Evolutionary conservation across 2,888 invertebrate species (phyloP).

Genomic region (Sympetrum striolatum): DNA sequence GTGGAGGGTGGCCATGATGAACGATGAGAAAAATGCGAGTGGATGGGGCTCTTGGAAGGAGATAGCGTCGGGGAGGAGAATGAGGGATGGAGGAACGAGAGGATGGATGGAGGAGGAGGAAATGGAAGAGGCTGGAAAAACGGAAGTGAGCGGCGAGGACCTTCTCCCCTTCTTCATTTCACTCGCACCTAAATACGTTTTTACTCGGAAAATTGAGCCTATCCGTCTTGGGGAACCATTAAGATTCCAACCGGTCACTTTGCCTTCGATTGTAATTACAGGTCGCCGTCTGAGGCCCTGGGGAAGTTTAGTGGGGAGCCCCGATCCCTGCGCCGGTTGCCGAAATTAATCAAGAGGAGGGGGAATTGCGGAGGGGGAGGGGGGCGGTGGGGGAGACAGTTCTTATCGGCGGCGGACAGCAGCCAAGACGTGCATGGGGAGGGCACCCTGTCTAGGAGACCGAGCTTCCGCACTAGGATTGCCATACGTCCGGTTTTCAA

Average conservation of each 20-base stretch:
- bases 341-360: slow-evolving; percentile 23
- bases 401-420: slow-evolving; percentile 35
- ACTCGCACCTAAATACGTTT: slow-evolving; percentile 29
- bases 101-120: not conserved
- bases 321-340: slow-evolving; percentile 29
- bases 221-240: slow-evolving; percentile 34
- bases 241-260: slow-evolving; percentile 43
- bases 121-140: not conserved
- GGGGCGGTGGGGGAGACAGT: slow-evolving; percentile 14
- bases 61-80: not conserved
- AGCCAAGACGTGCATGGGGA: not conserved
- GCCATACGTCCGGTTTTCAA: too few species aligned
- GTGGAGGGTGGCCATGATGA: not conserved
- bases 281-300: slow-evolving; percentile 8
- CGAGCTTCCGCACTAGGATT: too few species aligned
- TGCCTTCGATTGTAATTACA: slow-evolving; percentile 43
- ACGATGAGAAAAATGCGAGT: not conserved
- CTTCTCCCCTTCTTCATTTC: not conserved
- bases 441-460: too few species aligned
- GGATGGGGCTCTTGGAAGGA: not conserved
- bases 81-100: not conserved
- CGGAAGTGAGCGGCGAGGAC: not conserved
- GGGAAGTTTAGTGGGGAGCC: slow-evolving; percentile 37
- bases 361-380: not conserved
- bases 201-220: slow-evolving; percentile 39